Conservation (phyloP, 2,113 vertebrate species). For the Oreochromis tanganicae region DNA sequence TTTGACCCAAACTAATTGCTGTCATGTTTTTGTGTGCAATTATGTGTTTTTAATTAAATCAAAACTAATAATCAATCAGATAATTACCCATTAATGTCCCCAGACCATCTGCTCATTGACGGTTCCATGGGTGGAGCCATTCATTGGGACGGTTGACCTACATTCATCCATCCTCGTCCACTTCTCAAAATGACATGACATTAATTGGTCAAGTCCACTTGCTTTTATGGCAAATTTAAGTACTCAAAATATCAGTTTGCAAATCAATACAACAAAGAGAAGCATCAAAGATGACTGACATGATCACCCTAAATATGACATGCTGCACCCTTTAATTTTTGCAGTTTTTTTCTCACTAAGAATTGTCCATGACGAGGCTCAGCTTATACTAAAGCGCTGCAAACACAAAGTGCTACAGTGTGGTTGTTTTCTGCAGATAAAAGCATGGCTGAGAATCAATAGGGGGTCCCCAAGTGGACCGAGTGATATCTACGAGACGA, state of each 20-base stretch:
- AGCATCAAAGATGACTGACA: not conserved
- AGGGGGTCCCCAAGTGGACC: slow-evolving; percentile 27
- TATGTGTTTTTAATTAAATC: slow-evolving; percentile 60
- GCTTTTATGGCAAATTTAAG: not conserved
- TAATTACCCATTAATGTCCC: slow-evolving; percentile 33
- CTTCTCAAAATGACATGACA: not conserved
- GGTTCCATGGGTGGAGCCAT: not conserved
- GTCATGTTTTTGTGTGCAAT: slow-evolving; percentile 58
- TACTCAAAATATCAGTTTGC: not conserved
- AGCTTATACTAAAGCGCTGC: not conserved
- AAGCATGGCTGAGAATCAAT: slow-evolving; percentile 50
- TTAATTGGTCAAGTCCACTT: not conserved
- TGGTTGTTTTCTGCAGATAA: slow-evolving; percentile 44
- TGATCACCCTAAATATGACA: not conserved
- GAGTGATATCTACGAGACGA: slow-evolving; percentile 22
- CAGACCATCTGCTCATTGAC: slow-evolving; percentile 62
- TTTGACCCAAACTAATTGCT: slow-evolving; percentile 65
- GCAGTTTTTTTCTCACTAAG: slow-evolving; percentile 1
- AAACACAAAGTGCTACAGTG: not conserved
- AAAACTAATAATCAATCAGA: slow-evolving; percentile 68
- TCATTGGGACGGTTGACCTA: not conserved
- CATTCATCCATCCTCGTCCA: slow-evolving; percentile 37
- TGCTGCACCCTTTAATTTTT: slow-evolving; percentile 9
- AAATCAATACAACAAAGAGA: not conserved
- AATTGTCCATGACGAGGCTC: not conserved